These are phyloP conservation scores for Trachelus stipa DNA, from an alignment of 2,888 invertebrate genomes.

Conservation along the genomic window DNA sequence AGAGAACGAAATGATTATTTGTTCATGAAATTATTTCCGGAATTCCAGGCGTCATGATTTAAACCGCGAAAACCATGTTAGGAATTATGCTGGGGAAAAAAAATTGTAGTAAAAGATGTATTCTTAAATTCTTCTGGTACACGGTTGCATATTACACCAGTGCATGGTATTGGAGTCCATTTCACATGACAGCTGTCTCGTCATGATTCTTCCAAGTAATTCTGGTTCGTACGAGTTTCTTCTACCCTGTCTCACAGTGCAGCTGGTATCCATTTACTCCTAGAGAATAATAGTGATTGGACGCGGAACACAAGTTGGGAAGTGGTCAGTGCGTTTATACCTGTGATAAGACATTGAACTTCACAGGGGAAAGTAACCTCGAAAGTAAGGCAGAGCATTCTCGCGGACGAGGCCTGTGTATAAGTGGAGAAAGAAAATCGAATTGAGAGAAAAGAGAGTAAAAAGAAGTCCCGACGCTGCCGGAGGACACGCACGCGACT, in stretches of 20 bases:
- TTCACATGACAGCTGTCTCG: not conserved
- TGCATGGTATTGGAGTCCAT: not conserved
- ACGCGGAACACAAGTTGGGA: not conserved
- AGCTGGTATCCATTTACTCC: not conserved
- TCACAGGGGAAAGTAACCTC: constrained; percentile 36
- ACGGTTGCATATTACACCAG: not conserved
- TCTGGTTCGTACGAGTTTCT: not conserved
- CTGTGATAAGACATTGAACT: constrained; percentile 4
- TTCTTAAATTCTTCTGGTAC: not conserved
- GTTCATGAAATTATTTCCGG: not conserved
- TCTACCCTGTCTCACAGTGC: not conserved
- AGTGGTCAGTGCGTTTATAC: not conserved
- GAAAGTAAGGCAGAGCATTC: constrained; percentile 35
- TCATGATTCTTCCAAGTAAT: not conserved
- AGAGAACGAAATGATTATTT: not conserved
- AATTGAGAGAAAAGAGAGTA: not conserved
- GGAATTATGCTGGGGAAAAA: not conserved
- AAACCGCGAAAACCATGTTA: not conserved
- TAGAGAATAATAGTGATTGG: not conserved
- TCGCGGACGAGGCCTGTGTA: not conserved
- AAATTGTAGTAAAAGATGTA: not conserved
- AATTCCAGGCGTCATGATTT: not conserved
- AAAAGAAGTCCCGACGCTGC: not conserved
- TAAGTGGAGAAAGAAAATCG: constrained; percentile 1
- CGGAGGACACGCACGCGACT: not conserved